These are phyloP conservation scores for Bimastos eiseni DNA, from an alignment of 2,888 invertebrate species.

Conservation along the genomic window DNA sequence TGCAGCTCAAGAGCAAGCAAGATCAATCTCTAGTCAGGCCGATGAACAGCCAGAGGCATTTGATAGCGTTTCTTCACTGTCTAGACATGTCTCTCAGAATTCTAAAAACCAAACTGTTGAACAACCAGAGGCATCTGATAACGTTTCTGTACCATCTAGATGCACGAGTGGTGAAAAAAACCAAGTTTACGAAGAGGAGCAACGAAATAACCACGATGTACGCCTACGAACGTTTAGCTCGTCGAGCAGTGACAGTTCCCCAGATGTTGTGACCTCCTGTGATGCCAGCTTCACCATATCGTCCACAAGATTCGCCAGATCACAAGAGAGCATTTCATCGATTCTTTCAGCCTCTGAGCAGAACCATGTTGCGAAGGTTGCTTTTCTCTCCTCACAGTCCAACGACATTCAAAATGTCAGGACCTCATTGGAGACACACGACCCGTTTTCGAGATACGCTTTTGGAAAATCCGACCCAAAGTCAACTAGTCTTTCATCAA, in stretches of 20 bases:
- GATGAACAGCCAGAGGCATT: not conserved
- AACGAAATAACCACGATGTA: not conserved
- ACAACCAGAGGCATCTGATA: not conserved
- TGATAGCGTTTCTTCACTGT: not conserved
- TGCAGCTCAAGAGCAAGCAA: not conserved
- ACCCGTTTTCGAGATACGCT: not conserved
- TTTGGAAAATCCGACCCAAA: not conserved
- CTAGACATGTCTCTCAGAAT: not conserved
- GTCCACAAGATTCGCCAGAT: not conserved
- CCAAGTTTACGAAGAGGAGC: not conserved
- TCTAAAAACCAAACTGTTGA: not conserved
- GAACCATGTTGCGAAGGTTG: not conserved
- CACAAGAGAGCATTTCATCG: conserved; percentile 19
- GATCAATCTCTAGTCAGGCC: not conserved
- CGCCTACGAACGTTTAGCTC: not conserved
- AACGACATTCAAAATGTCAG: not conserved
- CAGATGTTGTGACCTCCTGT: conserved; percentile 6
- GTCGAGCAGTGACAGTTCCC: not conserved
- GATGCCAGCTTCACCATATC: not conserved
- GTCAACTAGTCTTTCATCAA: not conserved
- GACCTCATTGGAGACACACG: not conserved
- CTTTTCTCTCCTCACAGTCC: not conserved
- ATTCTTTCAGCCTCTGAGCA: not conserved
- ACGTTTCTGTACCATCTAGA: not conserved
- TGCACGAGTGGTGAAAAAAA: not conserved